Evolutionary conservation across 2,113 vertebrate genomes (phyloP), one percentile per base, ranked within the genome.

Genomic region (Scophthalmus maximus): DNA sequence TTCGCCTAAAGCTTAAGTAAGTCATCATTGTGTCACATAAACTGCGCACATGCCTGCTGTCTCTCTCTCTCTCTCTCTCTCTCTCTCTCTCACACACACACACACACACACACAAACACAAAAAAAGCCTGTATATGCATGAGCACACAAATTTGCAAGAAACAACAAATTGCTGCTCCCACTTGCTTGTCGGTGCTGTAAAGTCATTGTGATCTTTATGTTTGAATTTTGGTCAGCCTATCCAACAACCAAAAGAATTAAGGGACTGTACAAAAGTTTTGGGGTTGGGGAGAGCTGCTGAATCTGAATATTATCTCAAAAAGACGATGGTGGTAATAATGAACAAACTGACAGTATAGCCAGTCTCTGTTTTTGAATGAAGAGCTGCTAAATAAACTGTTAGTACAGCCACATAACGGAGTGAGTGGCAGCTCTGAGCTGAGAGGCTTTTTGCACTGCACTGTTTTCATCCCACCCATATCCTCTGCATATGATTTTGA

Each of bases 111-210:
- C 29, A 51, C 22, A 3, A 56, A 14, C 26, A 50, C 55, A 46
- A 58, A 46, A n/a, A 27, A 62, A 59, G 46, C 59, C 52, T 73
- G 52, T 78, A 70, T 79, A 79, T 87, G 83, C 89, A 88, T 86
- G 82, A 70, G 60, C 68, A 70, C 44, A 66, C 55, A 22, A 26
- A 62, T 56, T 49, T 29, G 63, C 58, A 44, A 67, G 68, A 25
- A 63, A 34, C 38, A 58, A 79, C 60, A 49, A 38, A 75, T 61
- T 57, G 56, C 47, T 73, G 60, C 62, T 82, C 50, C 61, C 70
- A 73, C 56, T 79, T 76, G 66, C 83, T 85, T 73, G 70, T 78
- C 75, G 66, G 83, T 83, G 65, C 78, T 29, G 83, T 90, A 51
- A 80, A 72, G 66, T 83, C 73, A 67, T 62, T 26, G 80, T 88